Evolutionary conservation across 2,888 invertebrate species (phyloP), one percentile per base, ranked within the genome.

Genomic region (Sarcophaga rosellei): DNA sequence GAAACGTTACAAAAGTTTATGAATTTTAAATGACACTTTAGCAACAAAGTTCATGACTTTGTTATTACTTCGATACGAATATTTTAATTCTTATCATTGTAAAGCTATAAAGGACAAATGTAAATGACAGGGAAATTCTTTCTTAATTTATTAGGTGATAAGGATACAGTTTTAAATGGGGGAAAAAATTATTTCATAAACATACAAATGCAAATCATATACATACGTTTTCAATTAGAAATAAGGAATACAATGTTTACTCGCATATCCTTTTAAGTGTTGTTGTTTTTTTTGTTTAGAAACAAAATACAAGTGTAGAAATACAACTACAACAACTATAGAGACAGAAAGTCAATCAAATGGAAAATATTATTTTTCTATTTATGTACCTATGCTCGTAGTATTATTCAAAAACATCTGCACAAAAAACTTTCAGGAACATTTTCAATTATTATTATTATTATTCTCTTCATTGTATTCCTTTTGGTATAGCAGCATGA

Each of bases 201-300:
- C 15, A 75, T 70, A 23, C 63, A 75, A 70, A 81, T 69, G 69
- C 69, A 76, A 76, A 82, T 70, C n/a, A n/a, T n/a, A n/a, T 76
- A 70, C 69, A 70, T 70, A 76, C n/a, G 45, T 70, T 59, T 76
- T 82, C 65, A 70, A 76, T 82, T 76, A 76, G 57, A 47, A 21
- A 35, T 0, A 35, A 12, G 35, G 4, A 63, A 21, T 53, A 25
- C 3, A 68, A 45, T 10, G 69, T 21, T 35, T 35, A 10, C 8
- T 35, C 45, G 45, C 35, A 74, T 10, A 74, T 65, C 59, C 57
- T 65, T 65, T 68, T 70, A 35, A 8, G 35, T 35, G 35, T 35
- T 35, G 35, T 35, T 35, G 35, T 35, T 35, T 35, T 35, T 35
- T 35, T 35, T 35, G 8, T 23, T 4, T 6, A 44, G n/a, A 61